Evolutionary conservation across 2,888 invertebrate genomes (phyloP).

Genomic region (Tuberolachnus salignus): DNA sequence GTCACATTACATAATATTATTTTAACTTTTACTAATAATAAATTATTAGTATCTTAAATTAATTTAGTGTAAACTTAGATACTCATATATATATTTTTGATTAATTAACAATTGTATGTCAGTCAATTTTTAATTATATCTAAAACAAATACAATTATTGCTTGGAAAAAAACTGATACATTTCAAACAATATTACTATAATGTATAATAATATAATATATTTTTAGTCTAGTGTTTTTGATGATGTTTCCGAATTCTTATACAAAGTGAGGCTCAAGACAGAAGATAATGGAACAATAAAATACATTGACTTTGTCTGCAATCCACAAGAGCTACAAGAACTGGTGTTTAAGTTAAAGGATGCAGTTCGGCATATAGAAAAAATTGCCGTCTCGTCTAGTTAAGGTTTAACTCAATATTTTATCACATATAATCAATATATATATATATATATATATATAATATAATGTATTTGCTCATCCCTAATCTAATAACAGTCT

Average conservation of each 20-base stretch:
- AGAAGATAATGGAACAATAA: constrained; percentile 39
- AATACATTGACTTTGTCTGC: constrained; percentile 54
- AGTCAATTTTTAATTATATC: constrained; percentile 5
- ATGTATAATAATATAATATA: constrained; percentile 11
- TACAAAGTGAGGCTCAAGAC: constrained; percentile 45
- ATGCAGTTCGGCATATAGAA: constrained; percentile 53
- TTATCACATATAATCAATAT: constrained; percentile 14
- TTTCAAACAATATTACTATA: not conserved
- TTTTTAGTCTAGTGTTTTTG: constrained; percentile 53
- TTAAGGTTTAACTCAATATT: constrained; percentile 27
- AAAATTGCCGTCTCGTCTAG: constrained; percentile 29
- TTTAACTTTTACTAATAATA: too few species aligned
- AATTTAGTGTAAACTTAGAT: too few species aligned
- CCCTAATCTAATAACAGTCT: constrained; percentile 43
- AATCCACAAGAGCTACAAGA: constrained; percentile 53
- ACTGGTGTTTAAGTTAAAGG: constrained; percentile 48
- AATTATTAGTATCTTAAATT: too few species aligned
- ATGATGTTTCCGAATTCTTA: constrained; percentile 45
- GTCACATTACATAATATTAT: constrained; percentile 30
- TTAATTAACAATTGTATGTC: not conserved
- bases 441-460: too few species aligned
- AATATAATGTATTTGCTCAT: not conserved
- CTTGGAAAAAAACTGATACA: not conserved
- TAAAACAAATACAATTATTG: not conserved
- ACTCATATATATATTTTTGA: not conserved